Percentiles rank a stretch among this genome's conserved stretches.
phyloP scores from a whole-genome alignment of 2,888 invertebrate species.

The Bombylius major region DNA sequence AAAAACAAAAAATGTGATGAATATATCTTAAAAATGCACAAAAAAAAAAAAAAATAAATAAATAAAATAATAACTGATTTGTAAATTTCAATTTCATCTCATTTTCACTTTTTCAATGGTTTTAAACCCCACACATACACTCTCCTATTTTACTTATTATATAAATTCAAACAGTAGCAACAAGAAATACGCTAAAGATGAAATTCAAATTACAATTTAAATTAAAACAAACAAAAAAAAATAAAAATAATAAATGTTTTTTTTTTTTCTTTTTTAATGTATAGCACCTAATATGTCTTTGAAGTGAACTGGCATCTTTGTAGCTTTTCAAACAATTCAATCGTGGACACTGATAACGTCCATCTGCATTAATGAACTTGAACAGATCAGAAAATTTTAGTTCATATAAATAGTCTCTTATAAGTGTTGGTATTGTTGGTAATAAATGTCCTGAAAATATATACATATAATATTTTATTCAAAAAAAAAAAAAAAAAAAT shows the following conservation, averaged over 20 bases:
- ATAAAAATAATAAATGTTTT: no score
- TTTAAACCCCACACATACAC: no score
- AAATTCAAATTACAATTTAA: no score
- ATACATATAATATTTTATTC: not conserved
- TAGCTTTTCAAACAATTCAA: slow-evolving; percentile 37
- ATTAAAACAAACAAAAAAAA: no score
- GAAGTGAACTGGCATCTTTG: slow-evolving; percentile 38
- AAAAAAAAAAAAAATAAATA: slow-evolving; percentile 8
- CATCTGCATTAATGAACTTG: slow-evolving; percentile 37
- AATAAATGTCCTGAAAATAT: slow-evolving; percentile 5
- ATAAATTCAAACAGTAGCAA: no score
- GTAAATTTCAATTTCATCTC: not conserved
- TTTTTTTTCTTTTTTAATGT: not conserved
- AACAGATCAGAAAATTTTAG: slow-evolving; percentile 37
- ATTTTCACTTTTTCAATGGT: not conserved
- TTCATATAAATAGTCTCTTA: slow-evolving; percentile 36
- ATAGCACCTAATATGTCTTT: slow-evolving; percentile 37
- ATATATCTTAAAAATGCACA: not conserved
- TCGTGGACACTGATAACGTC: slow-evolving; percentile 37
- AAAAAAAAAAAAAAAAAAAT: slow-evolving; percentile 4
- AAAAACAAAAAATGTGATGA: not conserved
- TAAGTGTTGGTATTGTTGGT: not conserved
- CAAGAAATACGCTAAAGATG: no score
- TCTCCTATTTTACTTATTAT: no score
- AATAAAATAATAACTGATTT: slow-evolving; percentile 9